These are phyloP conservation scores for Clostera curtula DNA, from an alignment of 2,888 invertebrate species.

Conservation along the genomic window DNA sequence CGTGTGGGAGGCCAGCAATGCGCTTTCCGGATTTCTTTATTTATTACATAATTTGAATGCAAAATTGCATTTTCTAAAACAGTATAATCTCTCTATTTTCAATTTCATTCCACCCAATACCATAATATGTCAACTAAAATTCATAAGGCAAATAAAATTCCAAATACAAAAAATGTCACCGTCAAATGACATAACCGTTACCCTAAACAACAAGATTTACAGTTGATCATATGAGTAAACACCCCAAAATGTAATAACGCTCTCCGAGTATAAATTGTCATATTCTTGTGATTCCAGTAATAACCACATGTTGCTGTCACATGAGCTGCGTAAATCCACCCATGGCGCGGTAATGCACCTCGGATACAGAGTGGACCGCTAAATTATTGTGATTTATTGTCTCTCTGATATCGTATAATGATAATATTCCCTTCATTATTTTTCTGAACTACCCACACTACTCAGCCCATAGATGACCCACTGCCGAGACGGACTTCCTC, in stretches of 20 bases:
- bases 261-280: constrained; percentile 54
- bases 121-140: too few relatives aligned
- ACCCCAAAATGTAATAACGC: constrained; percentile 46
- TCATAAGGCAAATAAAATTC: background rate
- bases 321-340: constrained; percentile 51
- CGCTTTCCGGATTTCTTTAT: too few relatives aligned
- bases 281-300: constrained; percentile 54
- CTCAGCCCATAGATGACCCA: too few relatives aligned
- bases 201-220: constrained; percentile 33
- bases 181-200: constrained; percentile 27
- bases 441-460: too few relatives aligned
- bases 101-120: too few relatives aligned
- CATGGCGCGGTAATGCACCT: constrained; percentile 31
- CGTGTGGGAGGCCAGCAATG: too few relatives aligned
- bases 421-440: too few relatives aligned
- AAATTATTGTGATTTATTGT: constrained; percentile 73
- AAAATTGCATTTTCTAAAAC: too few relatives aligned
- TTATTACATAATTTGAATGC: too few relatives aligned
- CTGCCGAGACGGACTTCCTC: too few relatives aligned
- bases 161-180: constrained; percentile 1
- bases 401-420: too few relatives aligned
- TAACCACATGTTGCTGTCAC: constrained; percentile 58
- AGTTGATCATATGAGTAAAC: constrained; percentile 42
- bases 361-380: constrained; percentile 48
- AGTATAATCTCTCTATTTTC: too few relatives aligned